These are phyloP conservation scores for Pomatostomus ruficeps DNA, from an alignment of 2,113 vertebrate species.

Conservation along the genomic window DNA sequence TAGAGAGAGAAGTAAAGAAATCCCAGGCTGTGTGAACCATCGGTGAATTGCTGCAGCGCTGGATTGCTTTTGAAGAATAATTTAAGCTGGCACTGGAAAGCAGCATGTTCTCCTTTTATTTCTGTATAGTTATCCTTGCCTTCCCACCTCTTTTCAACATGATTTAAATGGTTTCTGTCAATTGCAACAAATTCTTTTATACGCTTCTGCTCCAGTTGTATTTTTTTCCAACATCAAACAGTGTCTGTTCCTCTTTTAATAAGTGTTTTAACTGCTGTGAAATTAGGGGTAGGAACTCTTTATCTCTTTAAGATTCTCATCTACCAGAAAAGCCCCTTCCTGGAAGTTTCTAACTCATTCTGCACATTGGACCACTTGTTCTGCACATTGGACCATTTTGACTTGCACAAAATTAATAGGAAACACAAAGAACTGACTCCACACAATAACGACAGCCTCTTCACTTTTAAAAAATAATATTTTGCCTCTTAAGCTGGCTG, in stretches of 20 bases:
- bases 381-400: not conserved
- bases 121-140: not conserved
- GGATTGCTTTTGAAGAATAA: not conserved
- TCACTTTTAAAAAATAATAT: not conserved
- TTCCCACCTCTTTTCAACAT: not conserved
- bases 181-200: not conserved
- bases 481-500: not conserved
- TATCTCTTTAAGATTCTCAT: not conserved
- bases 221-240: not conserved
- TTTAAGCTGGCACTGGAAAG: not conserved
- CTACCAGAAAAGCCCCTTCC: not conserved
- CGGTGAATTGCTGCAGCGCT: not conserved
- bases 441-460: not conserved
- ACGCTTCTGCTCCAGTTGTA: not conserved
- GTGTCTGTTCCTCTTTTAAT: not conserved
- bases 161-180: not conserved
- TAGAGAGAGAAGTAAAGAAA: not conserved
- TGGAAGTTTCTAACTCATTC: not conserved
- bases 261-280: not conserved
- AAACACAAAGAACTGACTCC: not conserved
- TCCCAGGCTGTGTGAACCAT: not conserved
- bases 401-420: not conserved
- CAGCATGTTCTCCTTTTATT: not conserved
- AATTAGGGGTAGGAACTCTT: not conserved
- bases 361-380: not conserved